Conservation (phyloP, 2,888 invertebrate species). For the Eupithecia pulchellata region DNA sequence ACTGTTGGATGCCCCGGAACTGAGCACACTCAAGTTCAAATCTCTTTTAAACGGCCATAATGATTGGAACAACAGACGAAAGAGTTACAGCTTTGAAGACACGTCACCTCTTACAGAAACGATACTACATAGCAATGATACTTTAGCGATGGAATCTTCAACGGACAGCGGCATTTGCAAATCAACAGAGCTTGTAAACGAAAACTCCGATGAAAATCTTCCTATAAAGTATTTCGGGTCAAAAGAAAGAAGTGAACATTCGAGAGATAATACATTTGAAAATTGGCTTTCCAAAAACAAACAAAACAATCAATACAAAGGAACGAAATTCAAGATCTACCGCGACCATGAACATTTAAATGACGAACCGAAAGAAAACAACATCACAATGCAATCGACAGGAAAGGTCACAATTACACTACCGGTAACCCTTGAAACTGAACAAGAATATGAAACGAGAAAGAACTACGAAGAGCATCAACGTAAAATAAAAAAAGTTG, state of each 20-base stretch:
- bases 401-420: conserved; percentile 77
- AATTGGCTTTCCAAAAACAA: conserved; percentile 78
- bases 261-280: conserved; percentile 70
- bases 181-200: conserved; percentile 87
- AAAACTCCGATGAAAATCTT: conserved; percentile 58
- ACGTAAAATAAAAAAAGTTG: conserved; percentile 89
- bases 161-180: conserved; percentile 91
- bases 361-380: conserved; percentile 63
- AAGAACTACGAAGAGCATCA: conserved; percentile 67
- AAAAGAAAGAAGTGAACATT: conserved; percentile 55
- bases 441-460: conserved; percentile 53
- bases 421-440: conserved; percentile 67
- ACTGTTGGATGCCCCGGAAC: conserved; percentile 69
- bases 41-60: conserved; percentile 72
- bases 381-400: conserved; percentile 69
- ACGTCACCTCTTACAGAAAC: conserved; percentile 69
- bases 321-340: conserved; percentile 59
- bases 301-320: conserved; percentile 60
- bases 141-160: conserved; percentile 88
- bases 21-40: conserved; percentile 78
- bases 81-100: conserved; percentile 90
- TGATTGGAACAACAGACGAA: conserved; percentile 90
- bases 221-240: conserved; percentile 50
- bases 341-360: conserved; percentile 61
- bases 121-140: conserved; percentile 71